Conservation (phyloP, 2,797 vertebrate genomes). For the Phylloscopus collybita region DNA sequence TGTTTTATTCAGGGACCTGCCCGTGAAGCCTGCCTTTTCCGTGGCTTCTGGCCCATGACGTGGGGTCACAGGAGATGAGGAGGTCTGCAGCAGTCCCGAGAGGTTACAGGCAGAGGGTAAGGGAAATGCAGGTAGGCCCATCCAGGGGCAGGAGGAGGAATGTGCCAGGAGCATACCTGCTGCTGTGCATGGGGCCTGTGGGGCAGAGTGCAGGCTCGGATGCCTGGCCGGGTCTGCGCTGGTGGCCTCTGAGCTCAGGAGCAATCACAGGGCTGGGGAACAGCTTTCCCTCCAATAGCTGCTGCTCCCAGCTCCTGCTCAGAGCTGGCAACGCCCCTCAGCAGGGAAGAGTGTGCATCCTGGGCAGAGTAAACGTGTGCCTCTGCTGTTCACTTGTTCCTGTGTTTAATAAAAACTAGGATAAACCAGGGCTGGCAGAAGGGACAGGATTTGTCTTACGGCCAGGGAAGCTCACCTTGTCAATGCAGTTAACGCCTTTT, state of each 20-base stretch:
- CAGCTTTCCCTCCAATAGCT: fast-evolving
- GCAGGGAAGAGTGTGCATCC: not conserved
- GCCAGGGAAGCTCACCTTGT: not conserved
- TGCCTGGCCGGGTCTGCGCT: fast-evolving
- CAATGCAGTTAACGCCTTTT: not conserved
- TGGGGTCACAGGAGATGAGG: not conserved
- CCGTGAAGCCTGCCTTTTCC: no score
- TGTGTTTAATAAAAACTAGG: not conserved
- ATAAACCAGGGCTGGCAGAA: not conserved
- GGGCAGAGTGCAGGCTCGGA: fast-evolving
- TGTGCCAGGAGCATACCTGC: not conserved
- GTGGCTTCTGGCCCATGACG: not conserved
- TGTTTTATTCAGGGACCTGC: fast-evolving
- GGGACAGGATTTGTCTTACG: fast-evolving
- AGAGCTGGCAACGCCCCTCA: not conserved
- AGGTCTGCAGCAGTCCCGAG: fast-evolving
- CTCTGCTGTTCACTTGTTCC: not conserved
- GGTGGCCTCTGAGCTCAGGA: not conserved
- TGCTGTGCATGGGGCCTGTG: fast-evolving
- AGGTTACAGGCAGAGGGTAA: fast-evolving
- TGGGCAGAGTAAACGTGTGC: fast-evolving
- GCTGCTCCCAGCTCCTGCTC: fast-evolving
- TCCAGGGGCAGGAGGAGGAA: not conserved
- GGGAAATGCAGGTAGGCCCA: no score
- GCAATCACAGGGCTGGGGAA: not conserved